A percentile compares a stretch with the other conserved stretches of the same genome.
phyloP scores from a whole-genome alignment of 2,113 vertebrate genomes.

The Macquaria australasica region DNA sequence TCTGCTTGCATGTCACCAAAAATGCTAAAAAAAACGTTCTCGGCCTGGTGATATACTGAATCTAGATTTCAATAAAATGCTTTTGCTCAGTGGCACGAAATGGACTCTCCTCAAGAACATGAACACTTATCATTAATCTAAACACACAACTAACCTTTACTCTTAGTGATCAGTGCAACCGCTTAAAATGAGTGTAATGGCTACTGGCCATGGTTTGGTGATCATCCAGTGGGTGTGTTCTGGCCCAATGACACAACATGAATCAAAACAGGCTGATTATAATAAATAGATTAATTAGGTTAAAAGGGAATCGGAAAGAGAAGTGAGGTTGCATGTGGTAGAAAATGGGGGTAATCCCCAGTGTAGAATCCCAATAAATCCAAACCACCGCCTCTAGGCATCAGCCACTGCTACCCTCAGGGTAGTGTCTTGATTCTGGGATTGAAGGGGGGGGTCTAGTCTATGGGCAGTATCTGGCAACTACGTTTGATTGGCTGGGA shows the following conservation, averaged over 20 bases:
- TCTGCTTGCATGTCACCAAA: not conserved
- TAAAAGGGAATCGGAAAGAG: slow-evolving; percentile 13
- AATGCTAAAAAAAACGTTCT: slow-evolving; percentile 14
- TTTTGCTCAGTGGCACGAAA: not conserved
- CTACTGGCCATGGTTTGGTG: not conserved
- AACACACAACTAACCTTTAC: slow-evolving; percentile 4
- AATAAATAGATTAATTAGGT: slow-evolving; percentile 25
- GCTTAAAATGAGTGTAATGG: not conserved
- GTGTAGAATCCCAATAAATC: not conserved
- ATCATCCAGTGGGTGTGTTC: not conserved
- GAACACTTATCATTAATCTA: not conserved
- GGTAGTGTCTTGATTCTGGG: not conserved
- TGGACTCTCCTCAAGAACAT: not conserved
- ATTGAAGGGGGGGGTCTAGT: not conserved
- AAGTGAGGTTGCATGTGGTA: not conserved
- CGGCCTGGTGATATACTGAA: not conserved
- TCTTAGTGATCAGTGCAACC: not conserved
- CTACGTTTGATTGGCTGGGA: not conserved
- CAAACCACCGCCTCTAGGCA: not conserved
- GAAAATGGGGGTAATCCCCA: not conserved
- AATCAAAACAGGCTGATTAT: slow-evolving; percentile 3
- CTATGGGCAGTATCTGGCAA: not conserved
- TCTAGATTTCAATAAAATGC: not conserved
- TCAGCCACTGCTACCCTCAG: not conserved
- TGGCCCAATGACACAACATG: not conserved